A percentile compares a stretch with the other conserved stretches of the same genome.
phyloP scores from a whole-genome alignment of 2,113 vertebrate genomes.

The Coptodon bakossiorum region DNA sequence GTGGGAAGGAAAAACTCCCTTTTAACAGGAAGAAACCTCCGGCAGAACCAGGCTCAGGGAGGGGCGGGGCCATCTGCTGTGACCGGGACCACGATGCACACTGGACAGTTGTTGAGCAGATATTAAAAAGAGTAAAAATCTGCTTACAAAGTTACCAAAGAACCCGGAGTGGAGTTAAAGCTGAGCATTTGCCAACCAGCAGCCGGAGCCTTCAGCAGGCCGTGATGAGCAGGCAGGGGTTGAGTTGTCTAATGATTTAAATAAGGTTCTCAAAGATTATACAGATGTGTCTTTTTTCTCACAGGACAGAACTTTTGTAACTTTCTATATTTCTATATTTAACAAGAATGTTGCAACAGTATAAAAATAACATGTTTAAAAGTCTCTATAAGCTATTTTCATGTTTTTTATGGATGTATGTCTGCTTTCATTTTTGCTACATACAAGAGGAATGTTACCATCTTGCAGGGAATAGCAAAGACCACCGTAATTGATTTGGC shows the following conservation, averaged over 20 bases:
- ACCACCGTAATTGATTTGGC: not conserved
- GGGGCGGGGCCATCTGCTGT: accelerated
- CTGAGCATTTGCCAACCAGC: not conserved
- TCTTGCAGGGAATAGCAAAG: not conserved
- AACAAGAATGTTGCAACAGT: not conserved
- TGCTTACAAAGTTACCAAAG: not conserved
- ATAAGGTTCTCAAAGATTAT: not conserved
- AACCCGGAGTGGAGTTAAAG: not conserved
- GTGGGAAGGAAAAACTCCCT: no score
- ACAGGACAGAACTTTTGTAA: not conserved
- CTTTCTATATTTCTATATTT: not conserved
- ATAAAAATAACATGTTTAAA: not conserved
- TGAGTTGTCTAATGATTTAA: not conserved
- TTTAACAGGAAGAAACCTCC: no score
- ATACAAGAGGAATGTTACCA: not conserved
- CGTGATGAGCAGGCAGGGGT: not conserved
- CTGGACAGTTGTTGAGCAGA: not conserved
- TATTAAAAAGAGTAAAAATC: not conserved
- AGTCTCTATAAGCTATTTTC: not conserved
- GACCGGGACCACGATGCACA: not conserved
- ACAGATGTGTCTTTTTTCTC: not conserved
- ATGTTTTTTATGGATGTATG: not conserved
- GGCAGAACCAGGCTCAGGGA: no score
- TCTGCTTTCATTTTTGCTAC: not conserved
- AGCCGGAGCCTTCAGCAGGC: not conserved